These are phyloP conservation scores for Iphiclides podalirius DNA, from an alignment of 2,888 invertebrate species.

Conservation along the genomic window DNA sequence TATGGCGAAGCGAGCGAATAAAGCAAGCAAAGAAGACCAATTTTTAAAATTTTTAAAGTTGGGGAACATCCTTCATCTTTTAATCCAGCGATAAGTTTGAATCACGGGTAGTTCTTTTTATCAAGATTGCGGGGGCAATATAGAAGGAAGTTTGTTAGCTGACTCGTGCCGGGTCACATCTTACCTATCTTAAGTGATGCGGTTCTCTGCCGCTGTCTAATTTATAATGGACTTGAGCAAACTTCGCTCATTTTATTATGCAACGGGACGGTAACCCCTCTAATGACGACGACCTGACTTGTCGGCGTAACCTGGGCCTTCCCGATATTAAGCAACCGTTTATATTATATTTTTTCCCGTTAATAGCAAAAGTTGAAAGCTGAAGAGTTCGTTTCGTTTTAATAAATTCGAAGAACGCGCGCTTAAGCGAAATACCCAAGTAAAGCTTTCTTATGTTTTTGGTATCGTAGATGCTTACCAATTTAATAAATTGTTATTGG, in stretches of 20 bases:
- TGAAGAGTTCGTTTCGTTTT: conserved; percentile 2
- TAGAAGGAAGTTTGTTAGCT: conserved; percentile 68
- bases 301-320: conserved; percentile 58
- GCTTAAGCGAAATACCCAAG: neutral
- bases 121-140: conserved; percentile 72
- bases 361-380: conserved; percentile 42
- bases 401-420: neutral
- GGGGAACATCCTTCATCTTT: conserved; percentile 39
- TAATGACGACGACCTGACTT: conserved; percentile 76
- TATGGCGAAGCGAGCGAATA: conserved; percentile 15
- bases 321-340: conserved; percentile 67
- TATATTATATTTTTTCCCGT: conserved; percentile 54
- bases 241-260: conserved; percentile 80
- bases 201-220: conserved; percentile 76
- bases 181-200: conserved; percentile 79
- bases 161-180: conserved; percentile 76
- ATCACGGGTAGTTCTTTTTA: conserved; percentile 75
- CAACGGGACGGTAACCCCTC: conserved; percentile 77
- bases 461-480: neutral
- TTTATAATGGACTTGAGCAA: conserved; percentile 80
- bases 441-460: too few relatives aligned
- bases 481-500: neutral
- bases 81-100: conserved; percentile 71
- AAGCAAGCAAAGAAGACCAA: conserved; percentile 12
- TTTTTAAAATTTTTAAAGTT: conserved; percentile 47